These are phyloP conservation scores for Antheraea mylitta DNA, from an alignment of 1,140 invertebrate species.

Conservation along the genomic window DNA sequence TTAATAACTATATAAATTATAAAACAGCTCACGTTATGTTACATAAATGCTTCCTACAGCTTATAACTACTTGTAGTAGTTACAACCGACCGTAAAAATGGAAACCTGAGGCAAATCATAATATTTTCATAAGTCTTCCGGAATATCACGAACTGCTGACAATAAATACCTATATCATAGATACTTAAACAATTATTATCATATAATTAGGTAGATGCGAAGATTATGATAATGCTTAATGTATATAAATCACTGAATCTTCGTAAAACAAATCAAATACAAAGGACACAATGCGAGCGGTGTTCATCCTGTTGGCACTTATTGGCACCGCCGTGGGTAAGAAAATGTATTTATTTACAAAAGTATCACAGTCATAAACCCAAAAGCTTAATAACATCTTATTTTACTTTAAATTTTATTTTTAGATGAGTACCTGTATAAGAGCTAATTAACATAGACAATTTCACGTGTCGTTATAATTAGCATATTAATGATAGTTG, in stretches of 20 bases:
- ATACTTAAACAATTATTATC: slow-evolving; percentile 1
- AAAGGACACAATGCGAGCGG: slow-evolving; percentile 18
- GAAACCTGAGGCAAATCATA: no score
- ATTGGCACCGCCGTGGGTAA: slow-evolving; percentile 27
- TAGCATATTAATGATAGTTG: no score
- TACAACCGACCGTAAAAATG: no score
- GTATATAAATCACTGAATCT: background rate
- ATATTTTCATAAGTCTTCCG: background rate
- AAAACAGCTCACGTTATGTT: no score
- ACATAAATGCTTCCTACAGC: no score
- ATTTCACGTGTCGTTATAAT: no score
- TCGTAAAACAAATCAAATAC: background rate
- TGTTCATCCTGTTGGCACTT: slow-evolving; percentile 25
- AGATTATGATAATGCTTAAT: slow-evolving; percentile 5
- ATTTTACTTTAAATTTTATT: background rate
- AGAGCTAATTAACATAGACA: no score
- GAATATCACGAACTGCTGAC: background rate
- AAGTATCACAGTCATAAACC: background rate
- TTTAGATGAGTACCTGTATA: background rate
- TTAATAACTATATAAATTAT: no score
- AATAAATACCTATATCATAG: background rate
- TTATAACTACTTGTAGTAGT: no score
- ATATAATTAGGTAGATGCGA: background rate
- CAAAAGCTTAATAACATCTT: background rate
- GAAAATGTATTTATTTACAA: background rate